A percentile compares a stretch with the other conserved stretches of the same genome.
Evolutionary conservation across 1,140 invertebrate species (phyloP).

Genomic region (Papilio machaon): DNA sequence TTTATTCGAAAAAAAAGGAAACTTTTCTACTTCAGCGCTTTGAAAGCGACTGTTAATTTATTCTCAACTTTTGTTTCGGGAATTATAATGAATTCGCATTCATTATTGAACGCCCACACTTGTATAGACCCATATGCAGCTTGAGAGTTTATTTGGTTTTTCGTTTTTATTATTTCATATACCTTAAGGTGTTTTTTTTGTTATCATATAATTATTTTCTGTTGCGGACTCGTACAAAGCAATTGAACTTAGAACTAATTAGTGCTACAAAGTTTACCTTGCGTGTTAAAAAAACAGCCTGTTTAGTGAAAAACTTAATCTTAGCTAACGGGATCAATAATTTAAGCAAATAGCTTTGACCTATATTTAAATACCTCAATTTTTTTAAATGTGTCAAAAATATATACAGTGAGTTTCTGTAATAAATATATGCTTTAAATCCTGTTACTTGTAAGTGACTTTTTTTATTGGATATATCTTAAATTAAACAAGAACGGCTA

Average conservation of each 20-base stretch:
- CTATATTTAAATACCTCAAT: neutral
- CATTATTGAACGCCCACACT: neutral
- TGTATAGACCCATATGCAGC: neutral
- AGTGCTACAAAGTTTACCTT: neutral
- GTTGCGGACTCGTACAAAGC: neutral
- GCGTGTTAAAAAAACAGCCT: constrained; percentile 2
- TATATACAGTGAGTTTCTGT: too few relatives aligned
- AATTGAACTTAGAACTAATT: neutral
- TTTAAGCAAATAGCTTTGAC: neutral
- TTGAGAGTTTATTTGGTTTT: too few relatives aligned
- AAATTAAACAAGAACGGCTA: too few relatives aligned
- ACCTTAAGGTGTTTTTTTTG: neutral
- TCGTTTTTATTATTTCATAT: neutral
- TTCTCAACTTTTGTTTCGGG: constrained; percentile 18
- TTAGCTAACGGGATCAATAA: neutral
- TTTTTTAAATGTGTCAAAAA: neutral
- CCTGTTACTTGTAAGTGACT: too few relatives aligned
- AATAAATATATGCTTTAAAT: too few relatives aligned
- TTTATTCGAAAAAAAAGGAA: constrained; percentile 31
- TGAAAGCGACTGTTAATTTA: constrained; percentile 31
- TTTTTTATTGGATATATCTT: too few relatives aligned
- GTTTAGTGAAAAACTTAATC: neutral
- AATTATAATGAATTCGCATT: constrained; percentile 4
- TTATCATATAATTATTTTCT: too few relatives aligned
- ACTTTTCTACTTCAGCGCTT: constrained; percentile 22